Evolutionary conservation across 2,888 invertebrate genomes (phyloP), one percentile per base, ranked within the genome.

Genomic region (Romanomermis culicivorax): DNA sequence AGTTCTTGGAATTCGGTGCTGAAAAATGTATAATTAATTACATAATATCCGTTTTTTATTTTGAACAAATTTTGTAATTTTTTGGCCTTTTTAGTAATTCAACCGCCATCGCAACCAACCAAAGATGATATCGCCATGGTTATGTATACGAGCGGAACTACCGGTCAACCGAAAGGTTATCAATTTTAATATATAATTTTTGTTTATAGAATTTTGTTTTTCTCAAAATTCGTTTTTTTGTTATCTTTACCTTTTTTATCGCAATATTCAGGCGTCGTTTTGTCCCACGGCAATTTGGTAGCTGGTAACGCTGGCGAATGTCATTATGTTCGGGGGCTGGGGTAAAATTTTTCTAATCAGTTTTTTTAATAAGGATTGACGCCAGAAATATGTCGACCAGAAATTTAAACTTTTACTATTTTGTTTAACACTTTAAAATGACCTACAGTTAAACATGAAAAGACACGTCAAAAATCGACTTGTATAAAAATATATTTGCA

Each of bases 81-180:
- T 36, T 36, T 7, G 36, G 17, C 7, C 36, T 36, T 36, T 36
- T 36, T 17, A 36, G 36, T 36, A 17, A 36, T 7, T 11, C 11
- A 36, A 7, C 36, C 36, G 17, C 36, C 36, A 7, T 7, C 7
- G 17, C 36, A 17, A 11, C 36, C 87, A 1, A 71, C 72, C 4
- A 72, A 79, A 3, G 74, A 78, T 17, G 93, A 95, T 71, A 79
- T 82, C 2, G 95, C 95, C 51, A 86, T 97, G 64, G 82, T 95
- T 47, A 97, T 97, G 95, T 97, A 95, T 76, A 97, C 95, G 1
- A 89, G 88, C 62, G 95, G 95, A 3, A 91, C 91, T 1, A 95
- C 95, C 2, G 93, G 91, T 53, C 79, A 11, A 17, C 36, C 36
- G 7, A 36, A 36, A 36, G 36, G 36, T 36, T 7, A 82, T 36